Evolutionary conservation across 2,888 invertebrate species (phyloP).

Genomic region (Eupithecia pulchellata): DNA sequence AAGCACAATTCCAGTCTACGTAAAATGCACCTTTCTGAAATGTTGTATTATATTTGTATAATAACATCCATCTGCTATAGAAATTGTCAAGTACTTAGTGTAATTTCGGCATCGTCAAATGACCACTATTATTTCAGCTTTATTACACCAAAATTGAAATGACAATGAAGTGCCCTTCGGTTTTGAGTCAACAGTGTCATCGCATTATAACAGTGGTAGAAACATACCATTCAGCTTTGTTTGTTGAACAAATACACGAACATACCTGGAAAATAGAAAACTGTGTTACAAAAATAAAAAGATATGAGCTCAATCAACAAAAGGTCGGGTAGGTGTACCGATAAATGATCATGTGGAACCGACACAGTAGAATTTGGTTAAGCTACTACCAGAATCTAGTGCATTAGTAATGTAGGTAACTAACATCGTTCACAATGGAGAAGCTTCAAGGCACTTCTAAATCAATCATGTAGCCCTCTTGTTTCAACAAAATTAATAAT

Average conservation of each 20-base stretch:
- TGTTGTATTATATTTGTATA: background rate
- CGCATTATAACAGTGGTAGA: slow-evolving; percentile 1
- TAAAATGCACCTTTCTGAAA: background rate
- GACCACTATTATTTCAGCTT: background rate
- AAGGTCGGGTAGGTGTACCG: background rate
- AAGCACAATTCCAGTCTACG: background rate
- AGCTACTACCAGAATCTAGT: background rate
- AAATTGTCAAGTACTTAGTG: background rate
- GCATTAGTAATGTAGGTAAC: background rate
- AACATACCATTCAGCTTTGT: slow-evolving; percentile 20
- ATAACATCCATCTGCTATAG: background rate
- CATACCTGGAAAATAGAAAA: slow-evolving; percentile 29
- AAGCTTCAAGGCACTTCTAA: background rate
- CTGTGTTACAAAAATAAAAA: background rate
- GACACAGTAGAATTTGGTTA: background rate
- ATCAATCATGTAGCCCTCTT: background rate
- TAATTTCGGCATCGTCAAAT: background rate
- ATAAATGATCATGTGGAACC: background rate
- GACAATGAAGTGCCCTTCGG: slow-evolving; percentile 14
- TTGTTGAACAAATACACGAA: slow-evolving; percentile 13
- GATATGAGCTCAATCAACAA: background rate
- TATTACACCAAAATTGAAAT: background rate
- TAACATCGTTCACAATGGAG: background rate
- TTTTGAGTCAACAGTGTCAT: background rate
- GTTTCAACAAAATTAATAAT: background rate